phyloP scores from a whole-genome alignment of 2,797 vertebrate genomes.

The Coluber constrictor region DNA sequence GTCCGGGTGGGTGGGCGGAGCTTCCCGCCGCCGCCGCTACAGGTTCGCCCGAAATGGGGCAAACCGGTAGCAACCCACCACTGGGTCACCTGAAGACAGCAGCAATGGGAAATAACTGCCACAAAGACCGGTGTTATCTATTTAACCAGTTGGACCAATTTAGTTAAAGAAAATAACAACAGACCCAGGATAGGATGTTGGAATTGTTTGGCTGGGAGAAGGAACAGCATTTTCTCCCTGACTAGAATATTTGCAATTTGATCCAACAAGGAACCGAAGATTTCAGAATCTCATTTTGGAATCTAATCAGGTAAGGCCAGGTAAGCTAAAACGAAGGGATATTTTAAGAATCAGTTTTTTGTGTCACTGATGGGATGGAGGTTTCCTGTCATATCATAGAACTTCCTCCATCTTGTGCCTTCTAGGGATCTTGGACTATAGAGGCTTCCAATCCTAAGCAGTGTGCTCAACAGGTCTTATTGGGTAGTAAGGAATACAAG shows the following conservation, averaged over 20 bases:
- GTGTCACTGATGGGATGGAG: constrained; percentile 7
- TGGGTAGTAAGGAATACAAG: background rate
- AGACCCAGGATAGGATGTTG: background rate
- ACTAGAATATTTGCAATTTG: background rate
- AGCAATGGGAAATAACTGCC: background rate
- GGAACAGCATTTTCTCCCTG: background rate
- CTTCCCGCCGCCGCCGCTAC: too few species aligned
- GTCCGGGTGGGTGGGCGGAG: too few species aligned
- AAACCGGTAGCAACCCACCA: too few species aligned
- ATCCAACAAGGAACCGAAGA: background rate
- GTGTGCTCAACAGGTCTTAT: background rate
- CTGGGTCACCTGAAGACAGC: background rate
- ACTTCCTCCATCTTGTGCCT: background rate
- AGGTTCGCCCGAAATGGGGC: too few species aligned
- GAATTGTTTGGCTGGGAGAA: background rate
- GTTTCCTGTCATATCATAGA: background rate
- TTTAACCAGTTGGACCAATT: background rate
- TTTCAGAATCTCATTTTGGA: background rate
- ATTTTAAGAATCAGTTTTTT: constrained; percentile 14
- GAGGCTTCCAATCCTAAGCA: background rate
- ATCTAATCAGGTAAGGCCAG: background rate
- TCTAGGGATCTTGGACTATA: background rate
- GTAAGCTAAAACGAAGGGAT: background rate
- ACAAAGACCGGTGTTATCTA: background rate
- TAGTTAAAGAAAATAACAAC: background rate